Base-by-base conservation (phyloP, 2,113 vertebrate genomes). In the Eublepharis macularius region DNA sequence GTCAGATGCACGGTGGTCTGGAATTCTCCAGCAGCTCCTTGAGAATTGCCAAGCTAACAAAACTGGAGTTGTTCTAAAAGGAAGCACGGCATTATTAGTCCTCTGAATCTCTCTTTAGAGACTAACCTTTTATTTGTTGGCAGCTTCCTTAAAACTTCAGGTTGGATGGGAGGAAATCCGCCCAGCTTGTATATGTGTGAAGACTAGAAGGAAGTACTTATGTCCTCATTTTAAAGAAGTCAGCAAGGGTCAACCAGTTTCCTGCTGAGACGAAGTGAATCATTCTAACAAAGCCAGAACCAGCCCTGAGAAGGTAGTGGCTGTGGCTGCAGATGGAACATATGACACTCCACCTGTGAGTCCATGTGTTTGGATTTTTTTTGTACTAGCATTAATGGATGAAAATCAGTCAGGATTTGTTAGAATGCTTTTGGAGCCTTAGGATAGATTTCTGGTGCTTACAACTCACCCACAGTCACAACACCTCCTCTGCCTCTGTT, bases 141-240 rank as follows among this genome's bases (percentile, higher is more conserved):
- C 34, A 88, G 41, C 51, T 79, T 79, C 74, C 87, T 51, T 84
- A 81, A 86, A 84, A 74, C 54, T 26, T 91, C 26, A 3, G 0
- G 45, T 29, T 66, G 79, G 73, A 91, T 79, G 85, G 74, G 81
- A 26, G n/a, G 92, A 85, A 86, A 69, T 51, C 73, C 36, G 60
- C 49, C 17, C 34, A 39, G 17, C 32, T 86, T 1, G 8, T 45
- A 11, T 76, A 4, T 13, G 3, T 12, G 10, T 24, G 12, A 41
- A 16, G 16, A 36, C 17, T 29, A 14, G 21, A 29, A 32, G 12
- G 57, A 32, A 72, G 14, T 11, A 2, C 60, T 85, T 63, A 24
- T 26, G 63, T n/a, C 66, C 39, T 57, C 34, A 80, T 51, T 51
- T 45, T 47, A 72, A 39, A 63, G 21, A 45, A 4, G 32, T 70